phyloP scores from a whole-genome alignment of 2,797 vertebrate genomes.

The Lacerta bilineata region DNA sequence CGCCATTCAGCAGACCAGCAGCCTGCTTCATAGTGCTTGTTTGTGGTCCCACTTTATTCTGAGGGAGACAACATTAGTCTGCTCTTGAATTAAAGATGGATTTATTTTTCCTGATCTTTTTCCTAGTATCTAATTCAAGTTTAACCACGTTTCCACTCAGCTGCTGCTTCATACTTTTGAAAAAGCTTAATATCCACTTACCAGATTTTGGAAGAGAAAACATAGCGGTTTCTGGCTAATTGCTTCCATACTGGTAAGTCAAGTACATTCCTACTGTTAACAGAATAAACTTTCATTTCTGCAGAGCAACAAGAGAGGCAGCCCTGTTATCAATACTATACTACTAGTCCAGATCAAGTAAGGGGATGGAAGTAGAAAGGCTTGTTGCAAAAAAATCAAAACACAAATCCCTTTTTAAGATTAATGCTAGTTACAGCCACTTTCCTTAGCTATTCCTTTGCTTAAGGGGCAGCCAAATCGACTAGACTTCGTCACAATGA shows the following conservation, averaged over 20 bases:
- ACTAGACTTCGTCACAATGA: background rate
- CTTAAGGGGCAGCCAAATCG: background rate
- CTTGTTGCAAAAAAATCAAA: background rate
- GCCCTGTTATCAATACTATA: background rate
- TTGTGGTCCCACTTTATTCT: conserved; percentile 23
- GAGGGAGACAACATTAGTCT: conserved; percentile 30
- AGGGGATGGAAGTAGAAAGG: background rate
- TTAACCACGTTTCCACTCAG: conserved; percentile 31
- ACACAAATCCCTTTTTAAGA: too few species aligned
- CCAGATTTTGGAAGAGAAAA: conserved; percentile 44
- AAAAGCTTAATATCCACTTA: conserved; percentile 42
- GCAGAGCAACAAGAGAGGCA: background rate
- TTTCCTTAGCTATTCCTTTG: background rate
- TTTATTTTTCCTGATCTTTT: conserved; percentile 36
- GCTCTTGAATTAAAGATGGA: conserved; percentile 27
- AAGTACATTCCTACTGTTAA: conserved; percentile 34
- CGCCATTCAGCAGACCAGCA: conserved; percentile 20
- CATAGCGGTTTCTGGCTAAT: conserved; percentile 53
- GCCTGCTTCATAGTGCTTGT: conserved; percentile 32
- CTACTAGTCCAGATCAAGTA: background rate
- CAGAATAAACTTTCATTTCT: background rate
- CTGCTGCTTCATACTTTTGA: conserved; percentile 42
- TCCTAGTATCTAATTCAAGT: conserved; percentile 44
- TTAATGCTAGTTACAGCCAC: background rate
- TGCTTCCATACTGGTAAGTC: conserved; percentile 41